phyloP scores from a whole-genome alignment of 2,113 vertebrate species.

The Paraplagusia blochii region DNA sequence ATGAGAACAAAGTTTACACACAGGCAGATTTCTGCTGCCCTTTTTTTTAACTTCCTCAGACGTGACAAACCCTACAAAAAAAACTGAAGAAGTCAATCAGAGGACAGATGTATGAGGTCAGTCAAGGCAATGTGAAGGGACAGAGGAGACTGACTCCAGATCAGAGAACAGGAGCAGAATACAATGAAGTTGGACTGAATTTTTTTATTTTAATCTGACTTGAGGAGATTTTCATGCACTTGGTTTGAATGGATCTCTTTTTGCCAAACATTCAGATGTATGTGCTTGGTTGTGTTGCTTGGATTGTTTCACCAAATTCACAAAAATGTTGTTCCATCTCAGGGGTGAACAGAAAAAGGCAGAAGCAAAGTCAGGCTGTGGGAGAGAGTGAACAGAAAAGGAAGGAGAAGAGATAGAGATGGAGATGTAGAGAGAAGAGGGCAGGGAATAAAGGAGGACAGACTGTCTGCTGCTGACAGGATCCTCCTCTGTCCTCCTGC shows the following conservation, averaged over 20 bases:
- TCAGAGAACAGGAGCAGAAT: slow-evolving; percentile 4
- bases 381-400: background rate
- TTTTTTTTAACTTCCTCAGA: slow-evolving; percentile 36
- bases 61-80: background rate
- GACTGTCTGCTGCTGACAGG: slow-evolving; percentile 67
- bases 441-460: slow-evolving; percentile 55
- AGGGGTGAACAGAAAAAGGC: background rate
- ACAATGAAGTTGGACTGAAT: too few species aligned
- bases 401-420: slow-evolving; percentile 8
- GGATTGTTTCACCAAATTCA: too few species aligned
- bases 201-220: too few species aligned
- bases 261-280: too few species aligned
- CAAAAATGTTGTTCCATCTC: too few species aligned
- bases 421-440: slow-evolving; percentile 15
- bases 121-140: background rate
- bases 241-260: too few species aligned
- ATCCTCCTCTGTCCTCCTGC: slow-evolving; percentile 62
- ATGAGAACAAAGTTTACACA: slow-evolving; percentile 35
- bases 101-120: slow-evolving; percentile 6
- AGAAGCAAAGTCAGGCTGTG: background rate
- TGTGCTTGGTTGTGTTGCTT: too few species aligned
- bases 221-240: too few species aligned
- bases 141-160: slow-evolving; percentile 3
- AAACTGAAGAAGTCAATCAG: slow-evolving; percentile 2
- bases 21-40: slow-evolving; percentile 29